Base-by-base conservation (phyloP, 2,888 invertebrate species). In the Creontiades dilutus region DNA sequence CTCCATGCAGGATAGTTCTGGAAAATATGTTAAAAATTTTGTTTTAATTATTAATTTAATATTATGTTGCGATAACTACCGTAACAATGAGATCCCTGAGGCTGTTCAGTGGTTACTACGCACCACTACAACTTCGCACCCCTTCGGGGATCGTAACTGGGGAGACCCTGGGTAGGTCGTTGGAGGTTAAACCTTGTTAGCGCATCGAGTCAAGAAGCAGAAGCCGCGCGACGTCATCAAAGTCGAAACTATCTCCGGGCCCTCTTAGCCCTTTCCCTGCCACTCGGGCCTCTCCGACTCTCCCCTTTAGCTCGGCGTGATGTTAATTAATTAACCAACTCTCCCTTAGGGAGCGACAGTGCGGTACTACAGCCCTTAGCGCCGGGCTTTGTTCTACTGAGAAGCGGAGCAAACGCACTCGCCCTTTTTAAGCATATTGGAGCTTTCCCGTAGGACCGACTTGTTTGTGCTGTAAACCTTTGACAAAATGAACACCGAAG, bases 211-310 rank as follows among this genome's bases (percentile, higher is more conserved):
- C 68, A 23, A 27, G 68, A 23, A 68, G 68, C 19, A 19, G 68
- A 68, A 27, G 68, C 68, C 68, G 11, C 68, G 9, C 23, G 68
- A 68, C 68, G 68, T 68, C 68, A 23, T 68, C 68, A 68, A 23
- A 68, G 68, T 68, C 68, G 68, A 27, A 68, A 68, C 68, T 68
- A 68, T 68, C 68, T 68, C 68, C 68, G 23, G 23, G 23, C 68
- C 68, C 68, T 68, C 68, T 68, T 68, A 68, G 23, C 68, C 23
- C 68, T 19, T 68, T 68, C 23, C 23, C 68, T 68, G 19, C 68
- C 27, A 23, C 68, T 68, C 68, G 68, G 23, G 23, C 68, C 68
- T 23, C 19, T 12, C 13, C 23, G 5, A 1, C 19, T 12, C 52
- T 3, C 19, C 61, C 3, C 19, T 9, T n/a, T n/a, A 23, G 23